phyloP scores from a whole-genome alignment of 1,140 invertebrate species.

The Latrodectus geometricus region DNA sequence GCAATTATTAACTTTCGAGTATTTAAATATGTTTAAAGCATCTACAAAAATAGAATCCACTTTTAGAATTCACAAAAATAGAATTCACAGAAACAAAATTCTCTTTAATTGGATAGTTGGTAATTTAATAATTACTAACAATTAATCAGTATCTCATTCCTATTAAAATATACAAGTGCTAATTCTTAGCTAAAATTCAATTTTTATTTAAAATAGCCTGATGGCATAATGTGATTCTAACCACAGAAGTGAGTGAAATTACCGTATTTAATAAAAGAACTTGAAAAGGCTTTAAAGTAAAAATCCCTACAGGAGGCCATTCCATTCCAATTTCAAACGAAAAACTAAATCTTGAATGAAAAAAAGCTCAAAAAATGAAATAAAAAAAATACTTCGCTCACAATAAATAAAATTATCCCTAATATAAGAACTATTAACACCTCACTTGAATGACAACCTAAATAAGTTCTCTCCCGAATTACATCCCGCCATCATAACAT shows the following conservation, averaged over 20 bases:
- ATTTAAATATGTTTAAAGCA: too few relatives aligned
- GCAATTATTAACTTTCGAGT: too few relatives aligned
- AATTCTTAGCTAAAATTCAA: slow-evolving; percentile 68
- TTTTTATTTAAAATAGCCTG: slow-evolving; percentile 73
- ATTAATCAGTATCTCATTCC: too few relatives aligned
- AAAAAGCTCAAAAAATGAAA: slow-evolving; percentile 77
- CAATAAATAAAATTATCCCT: slow-evolving; percentile 77
- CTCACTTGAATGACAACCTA: slow-evolving; percentile 68
- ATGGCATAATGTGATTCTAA: slow-evolving; percentile 74
- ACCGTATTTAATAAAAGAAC: slow-evolving; percentile 76
- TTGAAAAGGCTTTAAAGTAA: slow-evolving; percentile 75
- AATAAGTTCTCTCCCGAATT: slow-evolving; percentile 69
- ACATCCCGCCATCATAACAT: slow-evolving; percentile 77
- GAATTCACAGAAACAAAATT: too few relatives aligned
- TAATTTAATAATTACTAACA: too few relatives aligned
- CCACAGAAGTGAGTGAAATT: slow-evolving; percentile 73
- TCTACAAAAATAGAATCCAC: too few relatives aligned
- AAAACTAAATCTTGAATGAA: slow-evolving; percentile 75
- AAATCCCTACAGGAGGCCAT: slow-evolving; percentile 74
- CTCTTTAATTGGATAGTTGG: too few relatives aligned
- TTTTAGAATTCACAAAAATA: too few relatives aligned
- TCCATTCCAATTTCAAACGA: slow-evolving; percentile 74
- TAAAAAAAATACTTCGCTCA: slow-evolving; percentile 76
- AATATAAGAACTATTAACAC: slow-evolving; percentile 72
- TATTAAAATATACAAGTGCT: too few relatives aligned